Base-by-base conservation (phyloP, 2,888 invertebrate species). In the Dinocampus coccinellae region DNA sequence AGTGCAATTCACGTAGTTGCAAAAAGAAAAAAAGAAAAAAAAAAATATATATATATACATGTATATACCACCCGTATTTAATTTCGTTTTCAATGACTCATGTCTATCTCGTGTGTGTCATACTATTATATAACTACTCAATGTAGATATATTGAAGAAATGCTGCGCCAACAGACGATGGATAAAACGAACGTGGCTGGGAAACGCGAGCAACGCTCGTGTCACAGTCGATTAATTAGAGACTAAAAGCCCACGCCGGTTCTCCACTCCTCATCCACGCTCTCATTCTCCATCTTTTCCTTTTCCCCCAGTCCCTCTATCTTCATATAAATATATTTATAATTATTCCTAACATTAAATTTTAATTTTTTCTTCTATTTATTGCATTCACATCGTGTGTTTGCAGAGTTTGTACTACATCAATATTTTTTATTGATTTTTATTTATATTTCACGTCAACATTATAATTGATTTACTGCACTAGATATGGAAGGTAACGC, bases 171-270 rank as follows among this genome's bases (percentile, higher is more conserved):
- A 60, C 3, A 24, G 9, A 22, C n/a, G 42, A 39, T 13, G 24
- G 42, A 22, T 3, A 34, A 10, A 60, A 22, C 34, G 20, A 34
- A 3, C 3, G 34, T n/a, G 33, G n/a, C 13, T 13, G 33, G 29
- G 29, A n/a, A n/a, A 33, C 16, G 16, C 33, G 29, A 33, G n/a
- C 36, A 34, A n/a, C n/a, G n/a, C n/a, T n/a, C n/a, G n/a, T 29
- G 26, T 33, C n/a, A 11, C 29, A 22, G 58, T 42, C 11, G 42
- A 26, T 58, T 58, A 58, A 58, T 58, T 58, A 58, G 58, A 58
- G 29, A 16, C n/a, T 24, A 24, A 42, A 62, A 62, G 39, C 26
- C 24, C 42, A 26, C 42, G 24, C 24, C 24, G 39, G 42, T 3
- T n/a, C 1, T 62, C 24, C n/a, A 13, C 13, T 60, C 16, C 24